Evolutionary conservation across 2,113 vertebrate genomes (phyloP).

Genomic region (Lucifuga dentata): DNA sequence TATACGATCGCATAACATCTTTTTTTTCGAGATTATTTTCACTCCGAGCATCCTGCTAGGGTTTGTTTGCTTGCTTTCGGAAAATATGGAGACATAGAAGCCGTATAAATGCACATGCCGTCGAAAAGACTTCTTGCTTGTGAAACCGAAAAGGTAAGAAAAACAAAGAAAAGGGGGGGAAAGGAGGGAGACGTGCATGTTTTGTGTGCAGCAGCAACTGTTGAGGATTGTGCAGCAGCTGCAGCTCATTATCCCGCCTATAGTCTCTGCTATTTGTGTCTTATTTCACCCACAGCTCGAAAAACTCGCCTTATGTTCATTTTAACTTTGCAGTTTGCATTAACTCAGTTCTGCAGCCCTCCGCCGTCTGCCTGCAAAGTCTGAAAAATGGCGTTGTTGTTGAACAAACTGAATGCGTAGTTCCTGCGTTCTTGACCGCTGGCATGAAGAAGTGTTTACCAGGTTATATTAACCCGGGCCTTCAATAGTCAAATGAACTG

Average conservation of each 20-base stretch:
- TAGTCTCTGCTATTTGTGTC: neutral
- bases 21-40: constrained; percentile 24
- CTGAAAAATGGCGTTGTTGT: constrained; percentile 56
- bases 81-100: constrained; percentile 49
- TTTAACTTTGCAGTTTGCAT: neutral
- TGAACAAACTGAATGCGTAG: constrained; percentile 2
- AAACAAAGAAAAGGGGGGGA: neutral
- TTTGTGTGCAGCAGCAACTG: constrained; percentile 30
- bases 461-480: neutral
- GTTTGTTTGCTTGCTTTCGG: constrained; percentile 40
- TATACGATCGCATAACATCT: neutral
- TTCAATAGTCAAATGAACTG: neutral
- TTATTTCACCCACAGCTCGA: neutral
- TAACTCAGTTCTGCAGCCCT: neutral
- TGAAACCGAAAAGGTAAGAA: constrained; percentile 68
- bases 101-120: constrained; percentile 72
- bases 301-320: neutral
- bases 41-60: constrained; percentile 20
- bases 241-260: constrained; percentile 62
- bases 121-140: constrained; percentile 29
- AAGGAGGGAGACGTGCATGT: neutral
- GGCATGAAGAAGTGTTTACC: neutral
- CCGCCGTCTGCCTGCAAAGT: neutral
- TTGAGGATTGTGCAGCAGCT: constrained; percentile 60
- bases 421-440: constrained; percentile 46